Evolutionary conservation across 2,113 vertebrate species (phyloP), one percentile per base, ranked within the genome.

Genomic region (Crocuta crocuta): DNA sequence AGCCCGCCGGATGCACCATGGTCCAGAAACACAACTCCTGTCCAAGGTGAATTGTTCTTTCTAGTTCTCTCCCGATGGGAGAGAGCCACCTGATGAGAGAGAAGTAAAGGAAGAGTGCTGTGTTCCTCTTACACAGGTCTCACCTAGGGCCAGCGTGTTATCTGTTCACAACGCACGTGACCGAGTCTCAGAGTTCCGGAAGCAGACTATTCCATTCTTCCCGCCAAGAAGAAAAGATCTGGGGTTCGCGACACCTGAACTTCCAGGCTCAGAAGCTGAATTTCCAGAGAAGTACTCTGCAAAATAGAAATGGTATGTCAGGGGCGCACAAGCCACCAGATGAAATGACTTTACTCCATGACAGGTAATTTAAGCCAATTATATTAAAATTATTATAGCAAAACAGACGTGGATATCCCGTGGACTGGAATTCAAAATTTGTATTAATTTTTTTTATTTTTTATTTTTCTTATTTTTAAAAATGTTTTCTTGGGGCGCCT

Each of bases 361-460:
- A 74, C 63, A 23, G 71, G 65, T 35, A 35, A 84, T 65, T 58
- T 65, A 88, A 89, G 23, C 35, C 71, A 95, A 33, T 86, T 73
- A 50, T 28, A 28, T 92, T 78, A 63, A 96, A 93, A 87, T 74
- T 61, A 87, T 45, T 76, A 78, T 28, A 81, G 71, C 80, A 96
- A 91, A 87, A 96, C 68, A 96, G 84, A 70, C 0, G 0, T 33
- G 58, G n/a, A 13, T 61, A 68, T 61, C 61, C 43, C 23, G 5
- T 65, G 53, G 65, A 74, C 45, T 91, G 23, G 76, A 87, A 83
- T 87, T 91, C 71, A 65, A 78, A 83, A n/a, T 85, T 21, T 31
- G 9, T 39, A 39, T 39, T 39, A 39, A 39, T 39, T 39, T 39
- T 39, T 39, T 39, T 39, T 39, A 39, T 39, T 39, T 39, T 39